A percentile compares a stretch with the other conserved stretches of the same genome.
These are phyloP conservation scores for Metacarcinus magister DNA, from an alignment of 2,888 invertebrate species.

Conservation along the genomic window DNA sequence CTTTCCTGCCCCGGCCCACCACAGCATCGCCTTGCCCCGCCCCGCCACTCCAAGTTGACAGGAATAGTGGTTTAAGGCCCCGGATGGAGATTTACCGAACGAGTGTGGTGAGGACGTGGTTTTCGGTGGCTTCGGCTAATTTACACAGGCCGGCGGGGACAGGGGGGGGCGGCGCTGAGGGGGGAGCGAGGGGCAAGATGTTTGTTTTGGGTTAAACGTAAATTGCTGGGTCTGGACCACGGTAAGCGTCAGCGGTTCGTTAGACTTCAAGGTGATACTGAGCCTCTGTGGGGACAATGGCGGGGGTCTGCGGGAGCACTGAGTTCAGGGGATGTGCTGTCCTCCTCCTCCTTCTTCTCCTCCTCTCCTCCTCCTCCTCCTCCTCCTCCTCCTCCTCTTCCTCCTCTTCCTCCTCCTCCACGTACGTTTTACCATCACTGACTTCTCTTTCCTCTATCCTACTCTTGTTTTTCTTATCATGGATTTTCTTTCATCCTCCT, in stretches of 20 bases:
- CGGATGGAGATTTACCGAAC: conserved; percentile 47
- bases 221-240: not conserved
- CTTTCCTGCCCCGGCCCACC: not conserved
- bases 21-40: conserved; percentile 7
- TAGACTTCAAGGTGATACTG: not conserved
- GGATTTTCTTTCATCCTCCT: too few relatives aligned
- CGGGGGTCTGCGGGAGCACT: not conserved
- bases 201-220: conserved; percentile 21
- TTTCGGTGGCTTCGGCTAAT: conserved; percentile 58
- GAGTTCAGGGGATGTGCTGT: not conserved
- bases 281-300: not conserved
- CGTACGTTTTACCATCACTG: not conserved
- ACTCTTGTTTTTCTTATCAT: too few relatives aligned
- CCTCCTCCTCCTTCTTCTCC: not conserved
- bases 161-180: not conserved
- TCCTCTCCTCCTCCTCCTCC: not conserved
- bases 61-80: not conserved
- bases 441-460: not conserved
- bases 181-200: not conserved
- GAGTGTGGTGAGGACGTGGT: conserved; percentile 45
- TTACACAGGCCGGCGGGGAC: not conserved
- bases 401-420: not conserved
- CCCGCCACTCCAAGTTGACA: not conserved
- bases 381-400: not conserved
- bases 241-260: conserved; percentile 9